Conservation (phyloP, 1,140 invertebrate genomes). For the Drosophila sucinea region DNA sequence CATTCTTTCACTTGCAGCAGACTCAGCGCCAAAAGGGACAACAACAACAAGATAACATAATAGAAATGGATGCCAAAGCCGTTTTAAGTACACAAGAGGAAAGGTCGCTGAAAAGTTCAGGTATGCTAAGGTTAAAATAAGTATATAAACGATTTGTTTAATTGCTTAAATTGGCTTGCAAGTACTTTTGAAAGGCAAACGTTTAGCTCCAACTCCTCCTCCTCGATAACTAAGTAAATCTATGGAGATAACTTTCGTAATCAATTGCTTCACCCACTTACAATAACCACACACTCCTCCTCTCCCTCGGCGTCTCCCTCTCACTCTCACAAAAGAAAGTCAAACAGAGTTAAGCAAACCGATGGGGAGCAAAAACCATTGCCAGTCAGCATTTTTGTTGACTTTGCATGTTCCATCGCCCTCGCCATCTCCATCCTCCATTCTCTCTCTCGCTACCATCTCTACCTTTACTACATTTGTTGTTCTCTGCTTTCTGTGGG, state of each 20-base stretch:
- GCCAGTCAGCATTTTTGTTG: slow-evolving; percentile 38
- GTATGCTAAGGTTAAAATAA: slow-evolving; percentile 32
- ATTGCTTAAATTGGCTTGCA: not conserved
- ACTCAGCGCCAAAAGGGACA: slow-evolving; percentile 26
- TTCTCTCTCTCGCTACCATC: slow-evolving; percentile 12
- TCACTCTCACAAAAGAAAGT: slow-evolving; percentile 3
- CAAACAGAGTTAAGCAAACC: slow-evolving; percentile 38
- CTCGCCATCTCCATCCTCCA: slow-evolving; percentile 16
- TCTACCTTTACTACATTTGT: not conserved
- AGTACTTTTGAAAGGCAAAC: not conserved
- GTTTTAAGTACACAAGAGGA: slow-evolving; percentile 73
- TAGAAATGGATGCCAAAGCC: slow-evolving; percentile 67
- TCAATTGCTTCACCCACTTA: slow-evolving; percentile 17
- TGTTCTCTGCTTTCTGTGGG: slow-evolving; percentile 19
- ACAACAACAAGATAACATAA: slow-evolving; percentile 26
- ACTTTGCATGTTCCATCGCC: slow-evolving; percentile 22
- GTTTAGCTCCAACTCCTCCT: not conserved
- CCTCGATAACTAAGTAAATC: not conserved
- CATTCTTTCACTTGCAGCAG: slow-evolving; percentile 67
- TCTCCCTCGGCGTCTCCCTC: too few species aligned
- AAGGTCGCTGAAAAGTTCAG: slow-evolving; percentile 74
- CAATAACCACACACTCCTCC: not conserved
- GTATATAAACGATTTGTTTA: not conserved
- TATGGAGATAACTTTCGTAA: slow-evolving; percentile 15
- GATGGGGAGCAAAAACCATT: slow-evolving; percentile 22